Percentiles rank a stretch among this genome's conserved stretches.
Conservation (phyloP, 2,113 vertebrate genomes). For the Lynx canadensis region DNA sequence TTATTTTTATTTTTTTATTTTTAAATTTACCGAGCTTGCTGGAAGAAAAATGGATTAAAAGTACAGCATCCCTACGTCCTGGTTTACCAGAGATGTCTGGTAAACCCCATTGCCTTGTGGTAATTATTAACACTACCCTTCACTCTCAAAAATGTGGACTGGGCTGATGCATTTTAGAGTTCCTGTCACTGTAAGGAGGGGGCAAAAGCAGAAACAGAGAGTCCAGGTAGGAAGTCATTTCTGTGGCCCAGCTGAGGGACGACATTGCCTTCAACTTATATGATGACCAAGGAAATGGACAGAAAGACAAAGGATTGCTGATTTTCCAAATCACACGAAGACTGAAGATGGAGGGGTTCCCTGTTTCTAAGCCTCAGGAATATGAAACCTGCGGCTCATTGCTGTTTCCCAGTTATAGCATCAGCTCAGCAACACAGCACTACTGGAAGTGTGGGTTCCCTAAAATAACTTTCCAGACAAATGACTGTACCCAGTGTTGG, state of each 20-base stretch:
- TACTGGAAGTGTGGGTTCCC: neutral
- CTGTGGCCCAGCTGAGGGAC: neutral
- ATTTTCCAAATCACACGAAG: neutral
- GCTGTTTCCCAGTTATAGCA: neutral
- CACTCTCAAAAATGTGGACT: neutral
- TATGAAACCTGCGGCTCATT: neutral
- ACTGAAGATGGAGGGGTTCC: too few species aligned
- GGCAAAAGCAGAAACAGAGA: neutral
- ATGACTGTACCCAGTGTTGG: neutral
- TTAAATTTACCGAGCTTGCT: neutral
- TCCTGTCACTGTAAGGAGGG: neutral
- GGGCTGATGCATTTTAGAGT: neutral
- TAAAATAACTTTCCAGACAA: neutral
- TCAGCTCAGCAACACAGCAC: rapidly evolving
- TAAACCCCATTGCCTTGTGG: too few species aligned
- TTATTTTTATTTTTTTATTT: neutral
- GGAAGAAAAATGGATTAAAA: neutral
- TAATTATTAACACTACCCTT: neutral
- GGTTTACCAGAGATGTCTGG: neutral
- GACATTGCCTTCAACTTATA: too few species aligned
- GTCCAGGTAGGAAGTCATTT: neutral
- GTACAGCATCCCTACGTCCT: neutral
- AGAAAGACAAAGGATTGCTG: neutral
- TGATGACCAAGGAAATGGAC: rapidly evolving
- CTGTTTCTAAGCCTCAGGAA: neutral